Evolutionary conservation across 2,113 vertebrate genomes (phyloP).

Genomic region (Pogona vitticeps): DNA sequence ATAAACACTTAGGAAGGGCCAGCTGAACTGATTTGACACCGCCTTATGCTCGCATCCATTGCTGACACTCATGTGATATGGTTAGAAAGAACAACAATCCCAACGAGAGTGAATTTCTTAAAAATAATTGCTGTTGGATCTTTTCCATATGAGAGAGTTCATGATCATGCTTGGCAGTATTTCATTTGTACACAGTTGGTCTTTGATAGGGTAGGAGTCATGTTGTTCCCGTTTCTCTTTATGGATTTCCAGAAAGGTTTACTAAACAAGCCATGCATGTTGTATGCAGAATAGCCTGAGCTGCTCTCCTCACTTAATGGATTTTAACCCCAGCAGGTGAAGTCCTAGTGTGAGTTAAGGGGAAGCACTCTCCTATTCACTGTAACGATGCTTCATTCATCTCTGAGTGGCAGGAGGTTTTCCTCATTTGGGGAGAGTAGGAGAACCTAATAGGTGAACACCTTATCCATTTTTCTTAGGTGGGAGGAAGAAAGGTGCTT

Average conservation of each 20-base stretch:
- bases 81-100: constrained; percentile 14
- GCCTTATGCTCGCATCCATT: background rate
- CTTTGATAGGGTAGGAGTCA: background rate
- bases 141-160: constrained; percentile 33
- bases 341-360: background rate
- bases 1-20: background rate
- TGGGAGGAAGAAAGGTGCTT: background rate
- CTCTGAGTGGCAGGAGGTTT: background rate
- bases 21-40: background rate
- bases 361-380: background rate
- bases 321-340: constrained; percentile 8
- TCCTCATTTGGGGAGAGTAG: background rate
- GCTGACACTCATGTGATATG: background rate
- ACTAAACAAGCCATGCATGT: background rate
- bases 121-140: constrained; percentile 38
- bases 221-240: constrained; percentile 24
- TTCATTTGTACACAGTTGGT: constrained; percentile 46
- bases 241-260: constrained; percentile 47
- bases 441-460: background rate
- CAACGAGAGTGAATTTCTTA: constrained; percentile 41
- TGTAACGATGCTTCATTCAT: background rate
- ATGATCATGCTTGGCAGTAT: constrained; percentile 42
- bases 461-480: too few species aligned
- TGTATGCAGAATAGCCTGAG: background rate
- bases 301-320: background rate